Base-by-base conservation (phyloP, 1,140 invertebrate species). In the Cydia strobilella region DNA sequence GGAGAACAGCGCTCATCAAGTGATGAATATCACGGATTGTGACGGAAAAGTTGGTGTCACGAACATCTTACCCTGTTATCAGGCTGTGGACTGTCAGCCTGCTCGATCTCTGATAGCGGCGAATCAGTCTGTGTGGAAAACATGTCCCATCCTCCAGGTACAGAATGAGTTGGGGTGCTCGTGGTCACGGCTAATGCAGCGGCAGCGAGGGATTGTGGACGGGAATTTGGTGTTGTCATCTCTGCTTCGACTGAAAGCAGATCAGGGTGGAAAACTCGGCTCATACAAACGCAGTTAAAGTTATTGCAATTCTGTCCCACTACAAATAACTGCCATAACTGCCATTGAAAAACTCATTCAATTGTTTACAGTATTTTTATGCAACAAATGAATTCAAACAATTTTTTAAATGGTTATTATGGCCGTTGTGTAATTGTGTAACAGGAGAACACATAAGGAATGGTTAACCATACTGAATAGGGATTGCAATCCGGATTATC, bases 91-190 rank as follows among this genome's bases (percentile, higher is more conserved):
- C 88, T 93, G 15, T 88, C 90, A 6, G 82, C 80, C 31, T 82
- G 90, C 79, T 93, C 89, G 35, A 94, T 94, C 77, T 93, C 92
- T 18, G 92, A 93, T 10, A 94, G 80, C 7, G 93, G 93, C 7
- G 93, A 93, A 48, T 92, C 90, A 59, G 86, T 86, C 42, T 88
- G 84, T 20, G 86, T 88, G 25, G 91, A 84, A 71, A 93, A 93
- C 35, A 93, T 20, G 0, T 85, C 82, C 92, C 93, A 93, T 3
- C 84, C 85, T 0, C 78, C 86, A 10, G 45, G 66, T 0, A 74
- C 80, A 0, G 90, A 80, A 76, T 93, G 86, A 0, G 92, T 93
- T 0, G 93, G 93, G 1, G 93, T 93, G 71, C 92, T 93, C 6
- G 93, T 93, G 10, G 91, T 90, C 0, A 90, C 79, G 1, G 80